Conservation (phyloP, 2,888 invertebrate genomes). For the Zaprionus lineosus region DNA sequence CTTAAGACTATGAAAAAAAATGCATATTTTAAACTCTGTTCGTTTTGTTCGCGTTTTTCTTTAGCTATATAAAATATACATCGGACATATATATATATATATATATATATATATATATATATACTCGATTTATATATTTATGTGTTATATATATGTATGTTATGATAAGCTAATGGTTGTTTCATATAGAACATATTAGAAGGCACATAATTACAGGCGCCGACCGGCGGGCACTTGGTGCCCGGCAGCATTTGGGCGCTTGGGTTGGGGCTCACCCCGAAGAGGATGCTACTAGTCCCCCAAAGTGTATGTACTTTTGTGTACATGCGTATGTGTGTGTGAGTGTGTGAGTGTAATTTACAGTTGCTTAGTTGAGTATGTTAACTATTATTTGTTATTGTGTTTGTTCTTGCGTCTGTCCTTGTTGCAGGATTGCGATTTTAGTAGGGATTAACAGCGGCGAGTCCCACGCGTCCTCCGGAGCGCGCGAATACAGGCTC, state of each 20-base stretch:
- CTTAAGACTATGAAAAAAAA: slow-evolving; percentile 60
- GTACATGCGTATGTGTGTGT: not conserved
- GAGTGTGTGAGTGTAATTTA: slow-evolving; percentile 32
- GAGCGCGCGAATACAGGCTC: slow-evolving; percentile 81
- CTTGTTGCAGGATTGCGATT: slow-evolving; percentile 18
- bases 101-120: slow-evolving; percentile 12
- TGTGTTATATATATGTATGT: slow-evolving; percentile 23
- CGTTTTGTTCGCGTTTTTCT: slow-evolving; percentile 41
- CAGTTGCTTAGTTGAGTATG: slow-evolving; percentile 36
- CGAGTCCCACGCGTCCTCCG: slow-evolving; percentile 82
- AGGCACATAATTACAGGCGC: slow-evolving; percentile 76
- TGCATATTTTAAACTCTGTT: slow-evolving; percentile 28
- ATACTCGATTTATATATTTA: slow-evolving; percentile 30
- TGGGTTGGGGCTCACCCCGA: slow-evolving; percentile 30
- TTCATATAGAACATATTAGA: slow-evolving; percentile 54
- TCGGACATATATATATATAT: slow-evolving; percentile 28
- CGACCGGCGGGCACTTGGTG: slow-evolving; percentile 34
- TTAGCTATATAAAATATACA: slow-evolving; percentile 27
- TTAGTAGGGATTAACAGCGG: slow-evolving; percentile 82
- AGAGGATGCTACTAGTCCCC: not conserved
- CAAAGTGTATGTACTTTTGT: too few relatives aligned
- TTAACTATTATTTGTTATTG: slow-evolving; percentile 6
- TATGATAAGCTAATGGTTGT: slow-evolving; percentile 20
- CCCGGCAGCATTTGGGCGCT: slow-evolving; percentile 30
- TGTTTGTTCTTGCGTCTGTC: not conserved